Conservation (phyloP, 2,888 invertebrate genomes). For the Ecdyonurus torrentis region DNA sequence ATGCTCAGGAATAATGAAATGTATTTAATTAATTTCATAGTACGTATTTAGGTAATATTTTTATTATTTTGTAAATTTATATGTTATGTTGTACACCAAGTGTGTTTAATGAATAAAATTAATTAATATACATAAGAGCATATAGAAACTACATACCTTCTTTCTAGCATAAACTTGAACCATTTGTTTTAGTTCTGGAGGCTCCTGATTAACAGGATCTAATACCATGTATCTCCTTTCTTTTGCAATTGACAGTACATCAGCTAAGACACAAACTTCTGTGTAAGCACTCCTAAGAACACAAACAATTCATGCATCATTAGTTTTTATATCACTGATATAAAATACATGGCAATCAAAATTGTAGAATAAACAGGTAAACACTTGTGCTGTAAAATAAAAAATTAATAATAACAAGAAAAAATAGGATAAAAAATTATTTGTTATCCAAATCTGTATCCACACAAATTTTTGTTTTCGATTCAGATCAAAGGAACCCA, state of each 20-base stretch:
- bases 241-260: constrained; percentile 82
- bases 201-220: constrained; percentile 78
- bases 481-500: no score
- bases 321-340: not conserved
- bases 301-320: constrained; percentile 7
- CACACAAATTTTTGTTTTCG: no score
- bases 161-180: constrained; percentile 85
- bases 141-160: constrained; percentile 33
- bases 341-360: not conserved
- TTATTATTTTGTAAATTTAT: no score
- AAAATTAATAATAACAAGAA: not conserved
- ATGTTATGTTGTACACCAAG: no score
- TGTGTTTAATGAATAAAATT: not conserved
- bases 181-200: constrained; percentile 66
- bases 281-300: constrained; percentile 56
- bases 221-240: constrained; percentile 88
- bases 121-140: not conserved
- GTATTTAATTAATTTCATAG: not conserved
- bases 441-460: no score
- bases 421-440: no score
- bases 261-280: constrained; percentile 81
- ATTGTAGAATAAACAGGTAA: not conserved
- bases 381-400: not conserved
- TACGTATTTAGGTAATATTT: not conserved
- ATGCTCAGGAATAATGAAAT: no score